Percentiles rank a stretch among this genome's conserved stretches.
Conservation (phyloP, 2,888 invertebrate species). For the Caenorhabditis sp. region DNA sequence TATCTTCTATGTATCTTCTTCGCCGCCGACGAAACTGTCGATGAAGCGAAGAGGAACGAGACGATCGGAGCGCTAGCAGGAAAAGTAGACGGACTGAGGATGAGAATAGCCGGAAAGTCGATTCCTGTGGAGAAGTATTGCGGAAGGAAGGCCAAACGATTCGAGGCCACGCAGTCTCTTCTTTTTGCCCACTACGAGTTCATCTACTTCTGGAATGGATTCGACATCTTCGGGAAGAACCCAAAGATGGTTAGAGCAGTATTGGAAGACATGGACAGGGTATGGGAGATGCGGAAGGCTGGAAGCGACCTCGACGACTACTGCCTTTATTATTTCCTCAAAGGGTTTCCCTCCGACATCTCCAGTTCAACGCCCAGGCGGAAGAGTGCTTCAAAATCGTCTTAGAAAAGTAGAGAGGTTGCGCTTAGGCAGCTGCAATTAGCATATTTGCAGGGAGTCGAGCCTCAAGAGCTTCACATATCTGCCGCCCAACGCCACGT, state of each 20-base stretch:
- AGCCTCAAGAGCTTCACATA: conserved; percentile 88
- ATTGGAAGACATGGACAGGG: conserved; percentile 78
- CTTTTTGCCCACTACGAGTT: conserved; percentile 90
- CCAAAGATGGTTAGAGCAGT: conserved; percentile 80
- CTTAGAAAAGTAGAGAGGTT: conserved; percentile 79
- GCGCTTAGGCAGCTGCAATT: too few relatives aligned
- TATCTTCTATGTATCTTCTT: conserved; percentile 91
- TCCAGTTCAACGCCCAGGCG: conserved; percentile 87
- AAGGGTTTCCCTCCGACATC: conserved; percentile 89
- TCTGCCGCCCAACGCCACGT: conserved; percentile 88
- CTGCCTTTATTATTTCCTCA: conserved; percentile 85
- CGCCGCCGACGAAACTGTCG: conserved; percentile 76
- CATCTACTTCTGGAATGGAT: conserved; percentile 93
- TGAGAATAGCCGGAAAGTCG: conserved; percentile 94
- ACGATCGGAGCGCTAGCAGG: conserved; percentile 59
- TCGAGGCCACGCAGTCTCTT: conserved; percentile 85
- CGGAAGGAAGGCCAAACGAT: conserved; percentile 88
- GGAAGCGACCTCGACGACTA: conserved; percentile 75
- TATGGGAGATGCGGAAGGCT: conserved; percentile 58
- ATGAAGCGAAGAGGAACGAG: conserved; percentile 58
- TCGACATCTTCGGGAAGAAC: conserved; percentile 87
- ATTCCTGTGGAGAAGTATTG: conserved; percentile 97
- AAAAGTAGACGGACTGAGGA: conserved; percentile 88
- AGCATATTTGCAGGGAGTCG: conserved; percentile 78
- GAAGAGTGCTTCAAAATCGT: conserved; percentile 85